phyloP scores from a whole-genome alignment of 2,797 vertebrate species.

The Valencia hispanica region DNA sequence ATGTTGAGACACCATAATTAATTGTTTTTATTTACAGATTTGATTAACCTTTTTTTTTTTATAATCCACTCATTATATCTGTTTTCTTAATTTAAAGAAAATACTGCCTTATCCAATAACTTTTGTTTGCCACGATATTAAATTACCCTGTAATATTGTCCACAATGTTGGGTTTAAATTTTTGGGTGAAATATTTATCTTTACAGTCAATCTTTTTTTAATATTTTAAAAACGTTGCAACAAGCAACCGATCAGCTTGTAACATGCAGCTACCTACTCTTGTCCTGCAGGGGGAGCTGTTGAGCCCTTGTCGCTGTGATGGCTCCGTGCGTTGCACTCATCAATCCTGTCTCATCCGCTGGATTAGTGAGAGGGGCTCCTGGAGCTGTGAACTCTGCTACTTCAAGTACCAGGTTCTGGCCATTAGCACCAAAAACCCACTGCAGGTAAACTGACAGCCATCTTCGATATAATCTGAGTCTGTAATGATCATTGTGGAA shows the following conservation, averaged over 20 bases:
- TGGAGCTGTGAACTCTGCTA: constrained; percentile 93
- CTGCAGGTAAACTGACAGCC: constrained; percentile 80
- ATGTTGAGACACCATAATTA: not conserved
- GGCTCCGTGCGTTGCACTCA: constrained; percentile 90
- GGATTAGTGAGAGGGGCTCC: constrained; percentile 91
- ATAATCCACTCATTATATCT: too few relatives aligned
- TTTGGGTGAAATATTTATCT: not conserved
- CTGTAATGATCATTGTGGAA: too few relatives aligned
- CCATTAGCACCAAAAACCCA: constrained; percentile 91
- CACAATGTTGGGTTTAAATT: not conserved
- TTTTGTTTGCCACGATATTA: not conserved
- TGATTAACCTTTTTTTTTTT: not conserved
- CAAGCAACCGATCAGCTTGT: not conserved
- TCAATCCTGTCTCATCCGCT: constrained; percentile 90
- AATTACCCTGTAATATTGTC: not conserved
- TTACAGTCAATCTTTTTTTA: not conserved
- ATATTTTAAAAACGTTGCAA: not conserved
- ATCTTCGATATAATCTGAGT: too few relatives aligned
- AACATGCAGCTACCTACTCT: not conserved
- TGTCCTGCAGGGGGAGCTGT: constrained; percentile 83
- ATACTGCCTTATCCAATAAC: not conserved
- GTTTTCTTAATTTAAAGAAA: not conserved
- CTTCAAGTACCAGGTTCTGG: constrained; percentile 92
- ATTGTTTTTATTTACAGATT: not conserved
- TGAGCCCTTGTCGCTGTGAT: constrained; percentile 88